Conservation (phyloP, 2,113 vertebrate species). For the Chauna torquata region DNA sequence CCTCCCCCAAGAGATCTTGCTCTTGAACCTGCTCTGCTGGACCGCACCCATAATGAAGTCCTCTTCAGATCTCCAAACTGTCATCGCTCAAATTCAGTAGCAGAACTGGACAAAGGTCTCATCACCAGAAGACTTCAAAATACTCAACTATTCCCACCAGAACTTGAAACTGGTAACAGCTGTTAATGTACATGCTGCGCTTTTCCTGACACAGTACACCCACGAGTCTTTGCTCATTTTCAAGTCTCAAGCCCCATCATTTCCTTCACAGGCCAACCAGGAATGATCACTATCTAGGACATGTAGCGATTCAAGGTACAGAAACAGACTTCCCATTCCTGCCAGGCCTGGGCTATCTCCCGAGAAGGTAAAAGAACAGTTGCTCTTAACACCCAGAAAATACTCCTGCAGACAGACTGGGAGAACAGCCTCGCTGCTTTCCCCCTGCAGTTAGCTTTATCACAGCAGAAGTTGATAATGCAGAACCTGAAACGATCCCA, state of each 20-base stretch:
- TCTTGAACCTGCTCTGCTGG: neutral
- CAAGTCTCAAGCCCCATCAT: neutral
- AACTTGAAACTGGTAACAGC: neutral
- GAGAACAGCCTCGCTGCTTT: neutral
- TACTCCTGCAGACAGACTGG: neutral
- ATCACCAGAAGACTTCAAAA: slow-evolving; percentile 76
- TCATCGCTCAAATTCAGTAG: slow-evolving; percentile 82
- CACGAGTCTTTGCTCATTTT: accelerated
- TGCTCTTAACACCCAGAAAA: neutral
- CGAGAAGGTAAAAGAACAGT: neutral
- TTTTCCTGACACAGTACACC: neutral
- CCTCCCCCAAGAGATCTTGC: accelerated
- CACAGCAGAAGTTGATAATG: too few species aligned
- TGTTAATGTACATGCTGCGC: neutral
- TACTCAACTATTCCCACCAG: neutral
- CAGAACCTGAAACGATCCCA: neutral
- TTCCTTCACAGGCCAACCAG: neutral
- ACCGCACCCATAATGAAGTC: slow-evolving; percentile 14
- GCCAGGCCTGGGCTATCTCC: neutral
- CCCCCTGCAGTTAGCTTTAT: neutral
- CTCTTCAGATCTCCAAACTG: slow-evolving; percentile 76
- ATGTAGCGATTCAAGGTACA: neutral
- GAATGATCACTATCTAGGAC: neutral
- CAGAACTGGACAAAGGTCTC: slow-evolving; percentile 89
- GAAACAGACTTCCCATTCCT: neutral